A percentile compares a stretch with the other conserved stretches of the same genome.
Evolutionary conservation across 2,888 invertebrate genomes (phyloP).

Genomic region (Philereme vetulata): DNA sequence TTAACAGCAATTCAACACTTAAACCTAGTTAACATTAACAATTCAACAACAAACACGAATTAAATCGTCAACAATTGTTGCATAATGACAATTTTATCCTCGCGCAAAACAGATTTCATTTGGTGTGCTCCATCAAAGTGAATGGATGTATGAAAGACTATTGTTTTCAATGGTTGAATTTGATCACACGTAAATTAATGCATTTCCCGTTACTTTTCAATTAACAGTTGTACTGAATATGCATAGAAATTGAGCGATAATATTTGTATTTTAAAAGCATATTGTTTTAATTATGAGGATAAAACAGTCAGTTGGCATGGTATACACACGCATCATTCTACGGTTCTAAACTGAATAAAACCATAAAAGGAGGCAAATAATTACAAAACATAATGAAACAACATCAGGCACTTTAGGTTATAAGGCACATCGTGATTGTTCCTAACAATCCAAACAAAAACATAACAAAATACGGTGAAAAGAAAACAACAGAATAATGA

Average conservation of each 20-base stretch:
- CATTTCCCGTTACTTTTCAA: constrained; percentile 25
- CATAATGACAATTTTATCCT: constrained; percentile 72
- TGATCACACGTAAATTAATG: constrained; percentile 38
- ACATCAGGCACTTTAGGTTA: constrained; percentile 61
- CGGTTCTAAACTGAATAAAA: constrained; percentile 44
- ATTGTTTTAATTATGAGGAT: constrained; percentile 40
- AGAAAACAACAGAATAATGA: neutral
- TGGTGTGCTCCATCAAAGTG: constrained; percentile 30
- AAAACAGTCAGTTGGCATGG: constrained; percentile 57
- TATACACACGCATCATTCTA: constrained; percentile 29
- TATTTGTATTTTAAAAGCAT: constrained; percentile 31
- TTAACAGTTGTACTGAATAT: constrained; percentile 25
- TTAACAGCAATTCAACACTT: constrained; percentile 79
- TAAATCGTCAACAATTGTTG: constrained; percentile 46
- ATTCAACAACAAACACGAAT: constrained; percentile 42
- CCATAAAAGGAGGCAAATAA: constrained; percentile 54
- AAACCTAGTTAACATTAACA: constrained; percentile 70
- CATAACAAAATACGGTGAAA: constrained; percentile 20
- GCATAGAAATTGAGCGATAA: constrained; percentile 25
- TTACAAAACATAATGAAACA: constrained; percentile 47
- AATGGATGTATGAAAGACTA: constrained; percentile 24
- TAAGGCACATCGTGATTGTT: constrained; percentile 75
- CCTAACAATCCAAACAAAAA: constrained; percentile 36
- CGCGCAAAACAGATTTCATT: constrained; percentile 32
- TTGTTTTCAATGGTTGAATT: constrained; percentile 38